Base-by-base conservation (phyloP, 2,797 vertebrate genomes). In the Pelochelys cantorii region DNA sequence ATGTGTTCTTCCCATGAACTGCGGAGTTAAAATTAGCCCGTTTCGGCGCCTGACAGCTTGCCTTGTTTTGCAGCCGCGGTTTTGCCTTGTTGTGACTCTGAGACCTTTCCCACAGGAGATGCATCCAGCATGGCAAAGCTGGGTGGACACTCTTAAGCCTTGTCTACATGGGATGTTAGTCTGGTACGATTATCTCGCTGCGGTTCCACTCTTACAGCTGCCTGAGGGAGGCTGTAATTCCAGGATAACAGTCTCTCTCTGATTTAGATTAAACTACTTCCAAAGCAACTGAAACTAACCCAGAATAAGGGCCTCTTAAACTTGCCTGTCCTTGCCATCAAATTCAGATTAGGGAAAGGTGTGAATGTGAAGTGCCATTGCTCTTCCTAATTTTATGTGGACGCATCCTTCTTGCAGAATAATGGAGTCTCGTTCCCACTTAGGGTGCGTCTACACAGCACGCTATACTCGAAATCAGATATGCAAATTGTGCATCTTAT, bases 11-110 rank as follows among this genome's bases (percentile, higher is more conserved):
- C 37, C 4, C 5, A 3, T 0, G 3, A 71, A 54, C 53, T 42
- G 78, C 34, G 71, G 52, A 37, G 80, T 56, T 88, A 18, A 94
- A 89, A 80, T 48, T 68, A 89, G 42, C 62, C 54, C 0, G 0
- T 74, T 79, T 53, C 52, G 78, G 27, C 48, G 65, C 84, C 71
- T 4, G 71, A 59, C 89, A 96, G 53, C 83, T 88, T 5, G 12
- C 52, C 71, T 79, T 90, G 81, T 65, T 92, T 96, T 91, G 71
- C 53, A 8, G 48, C 5, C 53, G 18, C 25, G 0, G 14, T 78
- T 93, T 89, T 85, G 20, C 22, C n/a, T 74, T n/a, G 14, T 42
- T 42, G 42, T 14, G n/a, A 3, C 60, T 84, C 57, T 48, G 55
- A 77, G 77, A 37, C 34, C 48, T 0, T 0, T 25, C 71, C 84